Evolutionary conservation across 2,888 invertebrate species (phyloP).

Genomic region (Itoplectis maculator): DNA sequence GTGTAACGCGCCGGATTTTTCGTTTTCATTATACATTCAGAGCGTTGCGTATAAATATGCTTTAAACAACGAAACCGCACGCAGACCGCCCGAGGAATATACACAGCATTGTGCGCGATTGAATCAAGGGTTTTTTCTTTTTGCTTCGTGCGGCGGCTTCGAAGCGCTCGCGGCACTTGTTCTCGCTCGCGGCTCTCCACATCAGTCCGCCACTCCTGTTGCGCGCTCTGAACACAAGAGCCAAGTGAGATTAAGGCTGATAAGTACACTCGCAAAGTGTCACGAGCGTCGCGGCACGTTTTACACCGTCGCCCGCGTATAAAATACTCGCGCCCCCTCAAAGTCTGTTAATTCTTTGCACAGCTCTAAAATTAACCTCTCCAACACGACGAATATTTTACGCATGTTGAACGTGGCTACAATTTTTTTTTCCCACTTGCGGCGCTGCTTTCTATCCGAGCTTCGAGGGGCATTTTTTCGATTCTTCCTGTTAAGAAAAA

Average conservation of each 20-base stretch:
- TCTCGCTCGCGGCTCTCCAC: conserved; percentile 21
- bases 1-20: neutral
- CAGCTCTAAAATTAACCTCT: neutral
- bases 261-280: conserved; percentile 61
- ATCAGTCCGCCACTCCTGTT: conserved; percentile 55
- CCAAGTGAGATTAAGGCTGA: conserved; percentile 63
- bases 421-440: neutral
- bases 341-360: conserved; percentile 46
- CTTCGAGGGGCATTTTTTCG: neutral
- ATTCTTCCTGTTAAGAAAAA: conserved; percentile 22
- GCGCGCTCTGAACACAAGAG: conserved; percentile 52
- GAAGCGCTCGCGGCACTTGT: conserved; percentile 43
- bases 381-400: conserved; percentile 17
- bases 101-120: conserved; percentile 16
- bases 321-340: too few species aligned
- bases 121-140: neutral
- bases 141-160: conserved; percentile 31
- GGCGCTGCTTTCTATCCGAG: neutral
- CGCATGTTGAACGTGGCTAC: neutral
- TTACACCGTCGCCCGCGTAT: too few species aligned
- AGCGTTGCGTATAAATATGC: conserved; percentile 27
- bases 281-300: conserved; percentile 45
- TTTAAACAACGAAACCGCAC: conserved; percentile 36
- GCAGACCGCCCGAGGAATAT: conserved; percentile 39
- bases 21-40: conserved; percentile 32